Conservation (phyloP, 1,140 invertebrate genomes). For the Propsilocerus akamusi region DNA sequence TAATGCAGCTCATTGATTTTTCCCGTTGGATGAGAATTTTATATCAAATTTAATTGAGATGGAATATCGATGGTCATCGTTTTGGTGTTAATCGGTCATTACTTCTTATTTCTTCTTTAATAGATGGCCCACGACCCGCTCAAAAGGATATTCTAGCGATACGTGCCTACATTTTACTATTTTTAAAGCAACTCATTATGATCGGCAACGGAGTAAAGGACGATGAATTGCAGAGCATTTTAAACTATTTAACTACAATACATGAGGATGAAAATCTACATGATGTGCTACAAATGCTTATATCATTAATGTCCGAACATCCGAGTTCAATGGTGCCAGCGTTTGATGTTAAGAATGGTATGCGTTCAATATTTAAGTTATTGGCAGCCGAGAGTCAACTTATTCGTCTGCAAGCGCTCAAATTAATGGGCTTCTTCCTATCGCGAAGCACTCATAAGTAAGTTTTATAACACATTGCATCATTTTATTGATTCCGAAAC, state of each 20-base stretch:
- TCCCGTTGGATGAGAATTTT: too few species aligned
- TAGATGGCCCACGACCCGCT: constrained; percentile 82
- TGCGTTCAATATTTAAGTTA: constrained; percentile 92
- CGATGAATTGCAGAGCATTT: constrained; percentile 93
- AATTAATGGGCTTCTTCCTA: constrained; percentile 87
- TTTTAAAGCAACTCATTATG: constrained; percentile 91
- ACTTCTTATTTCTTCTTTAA: constrained; percentile 14
- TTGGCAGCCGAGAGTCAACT: constrained; percentile 87
- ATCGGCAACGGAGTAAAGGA: constrained; percentile 94
- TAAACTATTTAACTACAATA: constrained; percentile 95
- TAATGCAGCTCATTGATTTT: not conserved
- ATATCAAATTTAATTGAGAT: not conserved
- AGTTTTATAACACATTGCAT: constrained; percentile 16
- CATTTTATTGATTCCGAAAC: not conserved
- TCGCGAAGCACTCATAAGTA: constrained; percentile 91
- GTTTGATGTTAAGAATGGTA: constrained; percentile 93
- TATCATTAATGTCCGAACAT: constrained; percentile 93
- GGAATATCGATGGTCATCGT: not conserved
- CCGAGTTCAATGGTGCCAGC: constrained; percentile 96
- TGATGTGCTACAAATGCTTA: constrained; percentile 93
- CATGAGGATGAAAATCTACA: constrained; percentile 98
- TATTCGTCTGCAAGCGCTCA: constrained; percentile 87
- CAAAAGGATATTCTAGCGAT: constrained; percentile 89
- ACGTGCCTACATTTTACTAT: constrained; percentile 85
- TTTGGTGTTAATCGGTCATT: not conserved